phyloP scores from a whole-genome alignment of 2,113 vertebrate genomes.

The Dissostichus mawsoni region DNA sequence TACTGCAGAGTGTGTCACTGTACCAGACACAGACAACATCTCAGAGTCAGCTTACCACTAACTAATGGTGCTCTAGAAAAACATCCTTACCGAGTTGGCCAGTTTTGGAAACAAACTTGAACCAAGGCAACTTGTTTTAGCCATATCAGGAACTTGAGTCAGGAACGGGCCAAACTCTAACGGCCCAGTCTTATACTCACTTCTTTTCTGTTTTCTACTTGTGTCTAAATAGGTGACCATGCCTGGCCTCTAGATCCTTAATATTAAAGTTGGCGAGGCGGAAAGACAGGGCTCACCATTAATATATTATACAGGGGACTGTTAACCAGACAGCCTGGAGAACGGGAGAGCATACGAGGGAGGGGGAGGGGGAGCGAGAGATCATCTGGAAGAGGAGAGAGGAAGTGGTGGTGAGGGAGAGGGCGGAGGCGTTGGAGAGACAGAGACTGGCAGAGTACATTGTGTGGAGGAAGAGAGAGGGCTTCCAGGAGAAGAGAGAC shows the following conservation, averaged over 20 bases:
- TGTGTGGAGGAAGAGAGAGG: constrained; percentile 86
- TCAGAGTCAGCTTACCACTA: constrained; percentile 50
- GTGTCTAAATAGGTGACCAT: constrained; percentile 61
- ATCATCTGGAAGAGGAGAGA: constrained; percentile 86
- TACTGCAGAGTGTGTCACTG: constrained; percentile 69
- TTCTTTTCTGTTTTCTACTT: constrained; percentile 49
- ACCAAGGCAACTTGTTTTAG: constrained; percentile 73
- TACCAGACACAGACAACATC: constrained; percentile 66
- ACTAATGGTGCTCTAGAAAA: constrained; percentile 75
- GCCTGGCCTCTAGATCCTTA: constrained; percentile 54
- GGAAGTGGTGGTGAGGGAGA: constrained; percentile 83
- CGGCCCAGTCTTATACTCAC: constrained; percentile 63
- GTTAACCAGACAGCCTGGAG: constrained; percentile 85
- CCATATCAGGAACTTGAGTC: constrained; percentile 77
- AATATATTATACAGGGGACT: constrained; percentile 51
- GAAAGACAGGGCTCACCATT: constrained; percentile 47
- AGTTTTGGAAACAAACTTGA: constrained; percentile 64
- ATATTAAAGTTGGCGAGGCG: constrained; percentile 15
- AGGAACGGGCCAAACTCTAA: constrained; percentile 62
- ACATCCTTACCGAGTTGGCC: constrained; percentile 43
- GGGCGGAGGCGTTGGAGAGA: constrained; percentile 80
- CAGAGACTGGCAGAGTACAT: constrained; percentile 80
- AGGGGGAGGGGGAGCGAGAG: constrained; percentile 83
- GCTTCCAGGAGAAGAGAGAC: constrained; percentile 83
- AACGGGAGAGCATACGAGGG: constrained; percentile 85